Evolutionary conservation across 2,888 invertebrate species (phyloP).

Genomic region (Eupithecia exiguata): DNA sequence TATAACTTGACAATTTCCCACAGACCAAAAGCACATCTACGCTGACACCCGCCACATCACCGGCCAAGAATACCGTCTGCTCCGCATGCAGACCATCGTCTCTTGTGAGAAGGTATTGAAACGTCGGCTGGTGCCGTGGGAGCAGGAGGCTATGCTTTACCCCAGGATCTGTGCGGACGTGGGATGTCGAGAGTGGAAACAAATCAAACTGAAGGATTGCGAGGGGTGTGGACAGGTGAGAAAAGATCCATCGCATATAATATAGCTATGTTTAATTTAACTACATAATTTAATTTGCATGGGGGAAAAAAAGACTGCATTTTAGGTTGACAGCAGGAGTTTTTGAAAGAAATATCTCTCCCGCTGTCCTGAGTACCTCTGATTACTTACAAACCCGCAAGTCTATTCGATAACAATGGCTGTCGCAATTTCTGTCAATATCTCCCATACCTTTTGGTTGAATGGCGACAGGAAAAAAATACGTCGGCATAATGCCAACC

Average conservation of each 20-base stretch:
- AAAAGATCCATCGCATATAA: not conserved
- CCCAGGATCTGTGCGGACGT: conserved; percentile 84
- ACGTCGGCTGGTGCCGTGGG: conserved; percentile 85
- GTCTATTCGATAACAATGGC: too few relatives aligned
- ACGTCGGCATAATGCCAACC: too few relatives aligned
- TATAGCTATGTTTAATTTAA: too few relatives aligned
- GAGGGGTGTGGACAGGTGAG: conserved; percentile 83
- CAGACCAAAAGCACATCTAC: conserved; percentile 82
- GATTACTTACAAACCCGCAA: too few relatives aligned
- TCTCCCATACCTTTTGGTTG: too few relatives aligned
- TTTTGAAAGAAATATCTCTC: too few relatives aligned
- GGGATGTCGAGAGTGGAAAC: conserved; percentile 83
- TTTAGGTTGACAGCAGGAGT: too few relatives aligned
- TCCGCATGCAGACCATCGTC: conserved; percentile 85
- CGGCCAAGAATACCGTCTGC: conserved; percentile 85
- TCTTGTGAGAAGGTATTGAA: conserved; percentile 84
- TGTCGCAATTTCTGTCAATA: too few relatives aligned
- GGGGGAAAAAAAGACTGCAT: too few relatives aligned
- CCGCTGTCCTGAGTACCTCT: too few relatives aligned
- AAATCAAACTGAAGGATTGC: conserved; percentile 80
- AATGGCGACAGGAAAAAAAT: too few relatives aligned
- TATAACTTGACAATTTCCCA: not conserved
- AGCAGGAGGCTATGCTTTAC: conserved; percentile 87
- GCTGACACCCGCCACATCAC: conserved; percentile 73
- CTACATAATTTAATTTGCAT: too few relatives aligned